phyloP scores from a whole-genome alignment of 2,888 invertebrate species.

The Gastrophysa polygoni region DNA sequence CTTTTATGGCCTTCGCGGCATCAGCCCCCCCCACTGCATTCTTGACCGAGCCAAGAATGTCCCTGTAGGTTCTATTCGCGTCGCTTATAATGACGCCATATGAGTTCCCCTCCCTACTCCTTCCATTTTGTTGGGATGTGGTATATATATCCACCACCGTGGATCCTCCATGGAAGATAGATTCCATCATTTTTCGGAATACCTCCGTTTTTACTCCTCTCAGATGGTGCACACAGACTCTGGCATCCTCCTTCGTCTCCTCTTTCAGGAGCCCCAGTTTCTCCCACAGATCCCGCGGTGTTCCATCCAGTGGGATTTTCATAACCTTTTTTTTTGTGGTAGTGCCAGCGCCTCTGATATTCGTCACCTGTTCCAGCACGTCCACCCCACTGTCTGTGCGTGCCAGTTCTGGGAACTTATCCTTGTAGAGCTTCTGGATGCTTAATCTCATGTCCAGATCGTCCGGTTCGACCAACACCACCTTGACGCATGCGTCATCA shows the following conservation, averaged over 20 bases:
- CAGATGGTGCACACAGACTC: background rate
- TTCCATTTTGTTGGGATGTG: background rate
- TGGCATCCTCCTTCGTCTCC: background rate
- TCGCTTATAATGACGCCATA: too few species aligned
- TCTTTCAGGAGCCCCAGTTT: conserved; percentile 7
- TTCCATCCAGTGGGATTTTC: background rate
- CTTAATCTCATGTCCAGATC: conserved; percentile 18
- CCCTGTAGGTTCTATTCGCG: conserved; percentile 1
- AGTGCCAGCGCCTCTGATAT: background rate
- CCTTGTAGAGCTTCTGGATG: conserved; percentile 19
- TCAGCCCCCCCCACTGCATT: background rate
- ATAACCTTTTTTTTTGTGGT: background rate
- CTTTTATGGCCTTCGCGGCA: background rate
- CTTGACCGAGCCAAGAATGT: background rate
- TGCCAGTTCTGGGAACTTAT: conserved; percentile 20
- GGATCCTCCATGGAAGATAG: background rate
- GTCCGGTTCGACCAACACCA: conserved; percentile 14
- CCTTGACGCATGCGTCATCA: conserved; percentile 12
- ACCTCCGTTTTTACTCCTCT: background rate
- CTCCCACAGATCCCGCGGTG: background rate
- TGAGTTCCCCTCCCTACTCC: background rate
- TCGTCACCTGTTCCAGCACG: conserved; percentile 14
- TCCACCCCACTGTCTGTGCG: conserved; percentile 9
- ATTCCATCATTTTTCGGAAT: background rate
- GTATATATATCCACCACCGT: background rate